Percentiles rank a stretch among this genome's conserved stretches.
Evolutionary conservation across 2,797 vertebrate genomes (phyloP).

Genomic region (Notolepis coatsorum): DNA sequence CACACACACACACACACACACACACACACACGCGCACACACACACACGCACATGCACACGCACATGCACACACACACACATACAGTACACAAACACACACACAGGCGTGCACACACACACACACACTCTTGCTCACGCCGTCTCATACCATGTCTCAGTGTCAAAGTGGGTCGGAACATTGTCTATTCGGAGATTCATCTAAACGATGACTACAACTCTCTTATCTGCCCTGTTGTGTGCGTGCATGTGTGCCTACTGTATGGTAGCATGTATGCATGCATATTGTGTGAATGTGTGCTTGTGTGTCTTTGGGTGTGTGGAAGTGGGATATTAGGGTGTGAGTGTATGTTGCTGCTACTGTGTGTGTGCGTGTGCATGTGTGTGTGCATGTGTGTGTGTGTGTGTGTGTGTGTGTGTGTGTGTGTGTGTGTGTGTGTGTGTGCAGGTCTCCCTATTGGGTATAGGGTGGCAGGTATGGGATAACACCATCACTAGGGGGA

Average conservation of each 20-base stretch:
- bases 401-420: conserved; percentile 5
- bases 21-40: neutral
- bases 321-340: no score
- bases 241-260: neutral
- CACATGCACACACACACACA: no score
- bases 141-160: conserved; percentile 41
- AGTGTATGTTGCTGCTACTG: no score
- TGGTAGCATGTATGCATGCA: neutral
- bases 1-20: conserved; percentile 16
- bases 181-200: neutral
- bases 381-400: conserved; percentile 40
- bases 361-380: conserved; percentile 21
- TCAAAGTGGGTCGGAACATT: neutral
- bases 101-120: neutral
- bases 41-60: neutral
- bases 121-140: conserved; percentile 47
- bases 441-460: conserved; percentile 38
- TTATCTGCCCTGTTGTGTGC: conserved; percentile 39
- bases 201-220: neutral
- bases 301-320: conserved; percentile 35
- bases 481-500: conserved; percentile 53
- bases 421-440: conserved; percentile 6
- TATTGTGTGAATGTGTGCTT: neutral
- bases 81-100: conserved; percentile 31
- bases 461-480: conserved; percentile 31